Conservation (phyloP, 30 jellyfish, hydroid and myxozoan genomes). For the Cassiopea andromeda region DNA sequence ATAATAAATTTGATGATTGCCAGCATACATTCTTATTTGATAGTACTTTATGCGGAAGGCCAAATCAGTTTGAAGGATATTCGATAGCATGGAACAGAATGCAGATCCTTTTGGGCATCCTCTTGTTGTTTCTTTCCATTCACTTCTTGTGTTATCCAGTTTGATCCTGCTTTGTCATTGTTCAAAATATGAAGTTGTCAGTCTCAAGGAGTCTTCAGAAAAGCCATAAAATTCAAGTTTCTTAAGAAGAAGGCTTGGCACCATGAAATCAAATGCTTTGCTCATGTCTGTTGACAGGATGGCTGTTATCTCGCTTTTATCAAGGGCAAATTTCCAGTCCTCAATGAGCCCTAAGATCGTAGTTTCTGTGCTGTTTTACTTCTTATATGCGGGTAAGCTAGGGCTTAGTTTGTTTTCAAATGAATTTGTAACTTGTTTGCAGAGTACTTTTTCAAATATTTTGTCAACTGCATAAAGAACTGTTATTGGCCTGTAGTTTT, state of each 20-base stretch:
- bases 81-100: constrained; percentile 62
- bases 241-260: constrained; percentile 47
- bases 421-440: constrained; percentile 51
- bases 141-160: constrained; percentile 53
- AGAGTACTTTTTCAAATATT: constrained; percentile 38
- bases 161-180: constrained; percentile 44
- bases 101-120: constrained; percentile 73
- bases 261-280: constrained; percentile 65
- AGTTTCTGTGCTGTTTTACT: constrained; percentile 67
- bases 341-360: constrained; percentile 54
- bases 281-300: constrained; percentile 67
- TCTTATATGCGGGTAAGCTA: constrained; percentile 56
- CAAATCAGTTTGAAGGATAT: constrained; percentile 42
- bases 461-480: constrained; percentile 57
- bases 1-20: constrained; percentile 43
- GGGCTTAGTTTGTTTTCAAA: constrained; percentile 44
- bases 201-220: constrained; percentile 39
- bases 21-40: constrained; percentile 59
- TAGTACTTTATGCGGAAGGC: constrained; percentile 35
- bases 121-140: constrained; percentile 62
- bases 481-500: constrained; percentile 67
- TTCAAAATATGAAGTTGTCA: constrained; percentile 42
- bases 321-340: constrained; percentile 52
- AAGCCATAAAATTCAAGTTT: constrained; percentile 44
- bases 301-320: constrained; percentile 57